These are phyloP conservation scores for Calypte anna DNA, from an alignment of 2,113 vertebrate genomes.

Conservation along the genomic window DNA sequence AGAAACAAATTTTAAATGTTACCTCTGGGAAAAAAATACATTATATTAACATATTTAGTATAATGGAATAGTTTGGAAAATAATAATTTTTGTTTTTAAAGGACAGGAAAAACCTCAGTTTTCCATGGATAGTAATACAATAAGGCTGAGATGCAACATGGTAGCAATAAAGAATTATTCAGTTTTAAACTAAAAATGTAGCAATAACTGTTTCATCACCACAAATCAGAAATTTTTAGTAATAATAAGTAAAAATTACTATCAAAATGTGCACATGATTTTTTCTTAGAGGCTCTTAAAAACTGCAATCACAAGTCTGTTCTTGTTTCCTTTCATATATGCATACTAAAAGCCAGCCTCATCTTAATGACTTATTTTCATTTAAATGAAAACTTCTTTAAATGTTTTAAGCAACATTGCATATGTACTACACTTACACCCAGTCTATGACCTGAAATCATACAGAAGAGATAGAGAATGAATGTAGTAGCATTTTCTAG, in stretches of 20 bases:
- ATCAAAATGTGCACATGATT: background rate
- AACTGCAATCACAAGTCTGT: background rate
- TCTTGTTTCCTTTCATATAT: background rate
- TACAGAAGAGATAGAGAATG: background rate
- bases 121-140: background rate
- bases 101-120: background rate
- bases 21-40: background rate
- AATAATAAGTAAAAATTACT: background rate
- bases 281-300: background rate
- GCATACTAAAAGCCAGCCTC: background rate
- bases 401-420: background rate
- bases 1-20: background rate
- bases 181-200: background rate
- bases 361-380: background rate
- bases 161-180: background rate
- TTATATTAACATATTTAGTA: background rate
- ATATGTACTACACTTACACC: background rate
- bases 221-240: background rate
- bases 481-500: background rate
- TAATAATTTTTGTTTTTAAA: background rate
- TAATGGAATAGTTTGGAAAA: background rate
- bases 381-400: background rate
- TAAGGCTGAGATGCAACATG: background rate
- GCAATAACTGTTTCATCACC: background rate
- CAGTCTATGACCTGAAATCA: background rate